These are phyloP conservation scores for Agelaius phoeniceus DNA, from an alignment of 2,113 vertebrate species.

Conservation along the genomic window DNA sequence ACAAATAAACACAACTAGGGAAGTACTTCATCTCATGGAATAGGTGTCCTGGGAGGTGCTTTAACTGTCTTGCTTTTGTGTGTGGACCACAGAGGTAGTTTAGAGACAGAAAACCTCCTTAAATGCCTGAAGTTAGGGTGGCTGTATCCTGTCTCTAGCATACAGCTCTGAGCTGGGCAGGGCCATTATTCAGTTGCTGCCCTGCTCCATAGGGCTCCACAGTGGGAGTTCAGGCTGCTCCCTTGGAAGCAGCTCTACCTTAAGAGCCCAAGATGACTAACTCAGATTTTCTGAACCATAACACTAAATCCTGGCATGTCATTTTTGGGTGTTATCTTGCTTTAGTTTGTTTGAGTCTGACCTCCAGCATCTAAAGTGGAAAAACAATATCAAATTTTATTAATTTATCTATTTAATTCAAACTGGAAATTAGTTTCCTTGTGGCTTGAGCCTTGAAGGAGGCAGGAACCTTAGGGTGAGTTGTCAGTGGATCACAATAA, in stretches of 20 bases:
- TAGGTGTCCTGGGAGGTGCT: background rate
- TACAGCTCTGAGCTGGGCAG: background rate
- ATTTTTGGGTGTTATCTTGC: background rate
- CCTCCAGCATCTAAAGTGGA: background rate
- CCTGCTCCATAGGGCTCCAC: background rate
- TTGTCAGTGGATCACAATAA: conserved; percentile 31
- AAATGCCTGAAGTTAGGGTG: background rate
- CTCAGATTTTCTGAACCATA: background rate
- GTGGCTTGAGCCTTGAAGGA: background rate
- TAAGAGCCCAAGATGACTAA: background rate
- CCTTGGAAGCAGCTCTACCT: background rate
- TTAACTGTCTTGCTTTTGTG: background rate
- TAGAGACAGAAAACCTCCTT: background rate
- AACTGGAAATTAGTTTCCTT: background rate
- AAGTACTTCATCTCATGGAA: background rate
- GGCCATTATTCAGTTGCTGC: background rate
- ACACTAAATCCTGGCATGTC: background rate
- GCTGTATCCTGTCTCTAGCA: background rate
- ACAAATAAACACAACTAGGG: background rate
- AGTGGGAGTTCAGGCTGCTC: background rate
- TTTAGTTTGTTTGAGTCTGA: background rate
- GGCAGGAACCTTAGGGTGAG: background rate
- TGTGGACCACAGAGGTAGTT: background rate
- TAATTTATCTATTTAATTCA: background rate
- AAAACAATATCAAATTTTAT: background rate